These are phyloP conservation scores for Oasisia sp. DNA, from an alignment of 2,888 invertebrate genomes.

Conservation along the genomic window DNA sequence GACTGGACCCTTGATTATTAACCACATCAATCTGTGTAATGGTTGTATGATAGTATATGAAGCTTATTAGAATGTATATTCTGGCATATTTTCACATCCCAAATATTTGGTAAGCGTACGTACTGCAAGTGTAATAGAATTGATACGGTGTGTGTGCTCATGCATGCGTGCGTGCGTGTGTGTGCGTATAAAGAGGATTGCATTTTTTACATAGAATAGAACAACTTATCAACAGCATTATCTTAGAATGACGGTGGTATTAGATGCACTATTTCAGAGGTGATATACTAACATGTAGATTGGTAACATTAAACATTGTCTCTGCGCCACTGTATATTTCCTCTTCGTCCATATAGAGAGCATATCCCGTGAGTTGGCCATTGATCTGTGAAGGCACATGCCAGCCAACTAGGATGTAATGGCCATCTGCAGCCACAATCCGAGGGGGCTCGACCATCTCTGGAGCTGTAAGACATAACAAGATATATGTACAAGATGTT, in stretches of 20 bases:
- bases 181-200: not conserved
- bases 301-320: slow-evolving; percentile 54
- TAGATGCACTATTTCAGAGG: not conserved
- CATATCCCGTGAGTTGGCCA: slow-evolving; percentile 57
- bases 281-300: slow-evolving; percentile 48
- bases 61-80: no score
- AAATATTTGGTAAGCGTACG: no score
- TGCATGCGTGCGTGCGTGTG: not conserved
- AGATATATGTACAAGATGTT: no score
- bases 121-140: no score
- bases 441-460: slow-evolving; percentile 53
- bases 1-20: no score
- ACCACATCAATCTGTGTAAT: no score
- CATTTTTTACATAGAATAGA: not conserved
- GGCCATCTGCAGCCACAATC: slow-evolving; percentile 47
- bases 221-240: not conserved
- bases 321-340: slow-evolving; percentile 57
- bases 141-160: no score
- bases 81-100: no score
- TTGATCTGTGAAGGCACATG: not conserved
- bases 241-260: not conserved
- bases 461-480: slow-evolving; percentile 50
- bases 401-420: slow-evolving; percentile 55
- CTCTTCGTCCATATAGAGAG: slow-evolving; percentile 50
- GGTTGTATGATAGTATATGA: no score